A percentile compares a stretch with the other conserved stretches of the same genome.
These are phyloP conservation scores for Esperia sulphurella DNA, from an alignment of 2,888 invertebrate genomes.

Conservation along the genomic window DNA sequence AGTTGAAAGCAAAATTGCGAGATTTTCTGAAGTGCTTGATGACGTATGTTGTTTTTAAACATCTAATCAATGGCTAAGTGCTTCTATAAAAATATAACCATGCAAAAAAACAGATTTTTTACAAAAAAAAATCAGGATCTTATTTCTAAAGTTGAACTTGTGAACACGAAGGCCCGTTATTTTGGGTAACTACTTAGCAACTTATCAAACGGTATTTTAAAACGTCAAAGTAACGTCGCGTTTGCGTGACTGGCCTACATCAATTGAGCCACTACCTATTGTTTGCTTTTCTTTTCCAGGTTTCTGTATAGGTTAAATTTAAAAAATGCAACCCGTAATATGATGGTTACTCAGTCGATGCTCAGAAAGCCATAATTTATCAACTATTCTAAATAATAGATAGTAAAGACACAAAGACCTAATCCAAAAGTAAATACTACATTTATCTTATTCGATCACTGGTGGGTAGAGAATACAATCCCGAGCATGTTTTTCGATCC, in stretches of 20 bases:
- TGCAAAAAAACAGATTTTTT: no score
- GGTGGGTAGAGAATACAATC: no score
- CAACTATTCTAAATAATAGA: constrained; percentile 2
- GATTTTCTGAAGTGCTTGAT: no score
- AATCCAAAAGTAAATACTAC: no score
- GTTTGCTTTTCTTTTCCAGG: constrained; percentile 19
- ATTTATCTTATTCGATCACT: no score
- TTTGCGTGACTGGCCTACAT: constrained; percentile 21
- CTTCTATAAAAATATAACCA: no score
- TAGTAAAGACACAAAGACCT: no score
- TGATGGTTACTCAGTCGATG: constrained; percentile 6
- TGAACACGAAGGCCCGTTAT: neutral
- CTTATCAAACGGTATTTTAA: constrained; percentile 17
- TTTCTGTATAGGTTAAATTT: constrained; percentile 5
- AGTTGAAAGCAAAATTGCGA: no score
- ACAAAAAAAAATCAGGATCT: no score
- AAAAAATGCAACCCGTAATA: constrained; percentile 6
- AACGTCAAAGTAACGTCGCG: constrained; percentile 19
- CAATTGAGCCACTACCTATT: constrained; percentile 17
- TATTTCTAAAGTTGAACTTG: neutral
- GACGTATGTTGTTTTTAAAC: no score
- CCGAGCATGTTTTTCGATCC: no score
- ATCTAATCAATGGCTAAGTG: no score
- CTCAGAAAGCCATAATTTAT: constrained; percentile 9
- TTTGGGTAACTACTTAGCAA: constrained; percentile 9